Percentiles rank a stretch among this genome's conserved stretches.
Conservation (phyloP, 30 jellyfish, hydroid and myxozoan genomes). For the Aurelia sp. region DNA sequence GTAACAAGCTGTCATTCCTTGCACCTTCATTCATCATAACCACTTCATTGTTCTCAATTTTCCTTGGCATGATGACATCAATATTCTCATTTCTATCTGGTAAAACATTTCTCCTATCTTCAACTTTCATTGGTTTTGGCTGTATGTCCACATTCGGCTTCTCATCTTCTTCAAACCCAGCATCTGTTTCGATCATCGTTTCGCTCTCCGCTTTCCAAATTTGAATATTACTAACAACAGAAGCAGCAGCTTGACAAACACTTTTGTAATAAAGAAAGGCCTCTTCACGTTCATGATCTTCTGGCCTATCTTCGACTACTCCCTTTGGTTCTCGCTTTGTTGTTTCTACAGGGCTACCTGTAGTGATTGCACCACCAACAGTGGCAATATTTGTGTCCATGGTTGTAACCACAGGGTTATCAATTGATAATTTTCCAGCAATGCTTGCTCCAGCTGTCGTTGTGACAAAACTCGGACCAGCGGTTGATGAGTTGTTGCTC, state of each 20-base stretch:
- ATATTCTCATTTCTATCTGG: no score
- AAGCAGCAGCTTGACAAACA: conserved; percentile 24
- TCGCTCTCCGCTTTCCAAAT: conserved; percentile 52
- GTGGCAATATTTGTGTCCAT: no score
- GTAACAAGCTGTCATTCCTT: no score
- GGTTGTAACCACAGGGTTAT: no score
- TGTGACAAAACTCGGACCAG: no score
- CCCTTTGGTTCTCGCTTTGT: neutral
- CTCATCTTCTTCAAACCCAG: neutral
- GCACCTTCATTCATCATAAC: no score
- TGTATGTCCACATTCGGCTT: neutral
- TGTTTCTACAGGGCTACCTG: neutral
- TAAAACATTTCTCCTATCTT: neutral
- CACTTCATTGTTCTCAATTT: no score
- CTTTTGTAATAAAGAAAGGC: conserved; percentile 5
- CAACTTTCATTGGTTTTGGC: neutral
- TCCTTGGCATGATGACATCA: no score
- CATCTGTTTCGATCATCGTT: conserved; percentile 16
- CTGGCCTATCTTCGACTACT: neutral
- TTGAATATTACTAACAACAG: conserved; percentile 11
- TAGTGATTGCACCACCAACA: no score
- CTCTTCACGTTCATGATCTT: neutral
- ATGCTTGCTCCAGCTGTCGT: no score
- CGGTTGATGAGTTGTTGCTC: no score
- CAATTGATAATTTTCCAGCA: no score